Evolutionary conservation across 2,113 vertebrate species (phyloP).

Genomic region (Nesoenas mayeri): DNA sequence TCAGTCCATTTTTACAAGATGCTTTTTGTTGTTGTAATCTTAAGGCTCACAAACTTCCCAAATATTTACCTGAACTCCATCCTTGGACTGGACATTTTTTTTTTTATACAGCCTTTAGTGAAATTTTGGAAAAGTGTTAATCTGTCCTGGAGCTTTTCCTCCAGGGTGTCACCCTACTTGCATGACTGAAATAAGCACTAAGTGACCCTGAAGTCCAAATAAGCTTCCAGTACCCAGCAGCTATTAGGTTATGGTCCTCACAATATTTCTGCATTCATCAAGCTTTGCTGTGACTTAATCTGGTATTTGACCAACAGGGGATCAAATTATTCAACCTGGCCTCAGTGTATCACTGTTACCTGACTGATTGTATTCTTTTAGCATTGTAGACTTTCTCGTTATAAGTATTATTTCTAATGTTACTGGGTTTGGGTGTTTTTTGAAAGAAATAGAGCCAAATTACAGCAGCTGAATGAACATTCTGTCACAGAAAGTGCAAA

Average conservation of each 20-base stretch:
- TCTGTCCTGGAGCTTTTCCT: not conserved
- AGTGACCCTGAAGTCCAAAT: not conserved
- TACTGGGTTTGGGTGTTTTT: not conserved
- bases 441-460: not conserved
- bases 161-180: not conserved
- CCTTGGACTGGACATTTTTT: not conserved
- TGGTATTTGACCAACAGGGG: not conserved
- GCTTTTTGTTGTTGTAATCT: not conserved
- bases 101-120: not conserved
- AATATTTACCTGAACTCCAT: not conserved
- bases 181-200: not conserved
- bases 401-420: not conserved
- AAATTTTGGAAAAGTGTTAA: not conserved
- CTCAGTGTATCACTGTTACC: not conserved
- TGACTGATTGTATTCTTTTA: not conserved
- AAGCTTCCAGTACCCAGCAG: not conserved
- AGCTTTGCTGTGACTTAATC: not conserved
- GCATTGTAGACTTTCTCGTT: not conserved
- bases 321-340: not conserved
- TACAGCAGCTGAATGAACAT: constrained; percentile 44
- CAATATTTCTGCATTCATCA: not conserved
- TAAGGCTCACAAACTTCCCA: not conserved
- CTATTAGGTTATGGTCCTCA: not conserved
- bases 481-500: constrained; percentile 39
- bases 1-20: not conserved